Evolutionary conservation across 1,140 invertebrate genomes (phyloP).

Genomic region (Gerris buenoi): DNA sequence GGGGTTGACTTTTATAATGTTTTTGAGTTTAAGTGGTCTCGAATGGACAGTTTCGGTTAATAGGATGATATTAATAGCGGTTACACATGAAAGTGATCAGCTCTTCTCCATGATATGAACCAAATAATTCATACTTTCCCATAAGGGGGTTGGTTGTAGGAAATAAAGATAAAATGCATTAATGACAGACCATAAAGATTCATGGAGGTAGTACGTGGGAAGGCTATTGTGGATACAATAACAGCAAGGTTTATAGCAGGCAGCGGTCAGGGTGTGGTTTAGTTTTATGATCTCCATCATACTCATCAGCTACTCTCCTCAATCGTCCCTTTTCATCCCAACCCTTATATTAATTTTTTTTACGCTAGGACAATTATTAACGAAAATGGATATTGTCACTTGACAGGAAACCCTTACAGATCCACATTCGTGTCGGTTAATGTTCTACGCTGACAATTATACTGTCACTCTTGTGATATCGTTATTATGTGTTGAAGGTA

Average conservation of each 20-base stretch:
- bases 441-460: no score
- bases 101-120: neutral
- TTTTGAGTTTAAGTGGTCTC: no score
- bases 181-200: neutral
- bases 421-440: no score
- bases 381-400: no score
- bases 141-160: neutral
- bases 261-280: neutral
- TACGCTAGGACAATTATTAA: neutral
- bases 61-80: neutral
- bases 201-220: no score
- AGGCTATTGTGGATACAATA: neutral
- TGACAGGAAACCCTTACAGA: no score
- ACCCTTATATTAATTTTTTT: neutral
- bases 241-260: neutral
- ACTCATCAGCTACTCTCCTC: neutral
- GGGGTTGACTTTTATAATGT: no score
- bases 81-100: neutral
- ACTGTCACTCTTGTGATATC: no score
- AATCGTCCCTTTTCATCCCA: no score
- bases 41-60: no score
- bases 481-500: no score
- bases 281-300: neutral
- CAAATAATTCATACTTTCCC: neutral
- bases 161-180: neutral